Conservation (phyloP, 2,797 vertebrate species). For the Esox lucius region DNA sequence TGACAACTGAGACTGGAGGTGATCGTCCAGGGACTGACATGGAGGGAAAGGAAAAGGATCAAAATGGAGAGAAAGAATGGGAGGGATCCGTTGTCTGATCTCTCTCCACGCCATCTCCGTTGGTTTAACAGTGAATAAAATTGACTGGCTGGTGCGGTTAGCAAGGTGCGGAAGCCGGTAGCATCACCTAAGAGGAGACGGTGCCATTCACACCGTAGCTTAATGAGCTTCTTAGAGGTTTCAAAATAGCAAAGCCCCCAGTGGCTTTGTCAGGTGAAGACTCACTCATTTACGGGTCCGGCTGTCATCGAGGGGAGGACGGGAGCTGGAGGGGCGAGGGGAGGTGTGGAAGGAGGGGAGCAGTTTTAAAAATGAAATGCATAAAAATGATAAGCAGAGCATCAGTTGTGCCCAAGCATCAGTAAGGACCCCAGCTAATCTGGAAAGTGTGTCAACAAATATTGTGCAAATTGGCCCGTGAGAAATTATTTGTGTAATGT, state of each 20-base stretch:
- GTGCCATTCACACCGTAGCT: constrained; percentile 79
- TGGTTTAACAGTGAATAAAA: constrained; percentile 76
- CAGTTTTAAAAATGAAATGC: constrained; percentile 75
- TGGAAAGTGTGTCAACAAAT: constrained; percentile 78
- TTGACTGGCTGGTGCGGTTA: constrained; percentile 56
- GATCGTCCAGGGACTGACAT: constrained; percentile 50
- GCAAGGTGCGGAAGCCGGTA: constrained; percentile 61
- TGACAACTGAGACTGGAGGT: constrained; percentile 62
- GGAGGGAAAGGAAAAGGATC: too few relatives aligned
- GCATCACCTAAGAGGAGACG: constrained; percentile 69
- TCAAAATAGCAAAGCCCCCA: constrained; percentile 68
- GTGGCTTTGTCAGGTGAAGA: constrained; percentile 77
- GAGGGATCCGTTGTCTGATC: constrained; percentile 26
- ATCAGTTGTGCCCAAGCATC: constrained; percentile 79
- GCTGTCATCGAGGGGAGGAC: constrained; percentile 49
- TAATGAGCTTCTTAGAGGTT: constrained; percentile 88
- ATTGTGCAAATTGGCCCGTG: constrained; percentile 85
- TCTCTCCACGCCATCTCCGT: constrained; percentile 41
- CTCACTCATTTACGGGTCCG: constrained; percentile 73
- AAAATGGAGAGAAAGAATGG: background rate
- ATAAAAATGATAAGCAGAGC: too few relatives aligned
- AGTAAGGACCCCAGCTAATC: constrained; percentile 79
- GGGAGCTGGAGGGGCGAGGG: constrained; percentile 49
- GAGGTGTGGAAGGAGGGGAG: constrained; percentile 70
- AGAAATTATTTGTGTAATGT: constrained; percentile 87